Evolutionary conservation across 64 coral and sea anemone species (phyloP).

Genomic region (Porites australiensis): DNA sequence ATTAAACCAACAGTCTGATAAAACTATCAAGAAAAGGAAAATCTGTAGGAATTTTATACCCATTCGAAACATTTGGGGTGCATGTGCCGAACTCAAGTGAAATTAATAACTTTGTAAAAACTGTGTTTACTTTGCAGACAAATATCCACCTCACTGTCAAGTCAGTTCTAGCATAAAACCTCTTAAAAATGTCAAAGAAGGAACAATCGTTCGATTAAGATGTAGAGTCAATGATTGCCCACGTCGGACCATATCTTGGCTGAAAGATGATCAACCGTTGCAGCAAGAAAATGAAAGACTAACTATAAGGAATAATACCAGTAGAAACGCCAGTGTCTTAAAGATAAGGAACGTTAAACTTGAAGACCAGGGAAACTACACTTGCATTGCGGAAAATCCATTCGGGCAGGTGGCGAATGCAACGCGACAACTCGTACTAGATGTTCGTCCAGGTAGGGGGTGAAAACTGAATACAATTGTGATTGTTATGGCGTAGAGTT

Average conservation of each 20-base stretch:
- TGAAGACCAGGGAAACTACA: constrained; percentile 49
- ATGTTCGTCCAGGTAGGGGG: constrained; percentile 16
- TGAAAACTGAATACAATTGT: neutral
- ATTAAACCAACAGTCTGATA: too few relatives aligned
- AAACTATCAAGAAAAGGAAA: too few relatives aligned
- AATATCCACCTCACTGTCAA: constrained; percentile 24
- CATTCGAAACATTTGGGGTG: too few relatives aligned
- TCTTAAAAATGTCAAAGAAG: neutral
- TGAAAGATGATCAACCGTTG: neutral
- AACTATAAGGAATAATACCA: neutral
- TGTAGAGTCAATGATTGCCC: constrained; percentile 39
- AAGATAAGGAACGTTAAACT: constrained; percentile 24
- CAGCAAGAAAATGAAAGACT: neutral
- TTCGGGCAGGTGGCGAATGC: constrained; percentile 26
- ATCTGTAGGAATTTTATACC: too few relatives aligned
- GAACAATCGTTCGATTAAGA: constrained; percentile 15
- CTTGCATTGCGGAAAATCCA: constrained; percentile 42
- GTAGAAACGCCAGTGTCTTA: neutral
- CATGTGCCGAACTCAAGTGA: neutral
- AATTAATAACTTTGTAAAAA: too few relatives aligned
- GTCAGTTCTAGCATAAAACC: neutral
- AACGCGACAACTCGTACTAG: neutral
- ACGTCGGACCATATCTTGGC: constrained; percentile 15
- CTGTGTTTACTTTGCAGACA: neutral
- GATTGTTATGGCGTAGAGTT: neutral